Conservation (phyloP, 2,113 vertebrate species). For the Athene noctua region DNA sequence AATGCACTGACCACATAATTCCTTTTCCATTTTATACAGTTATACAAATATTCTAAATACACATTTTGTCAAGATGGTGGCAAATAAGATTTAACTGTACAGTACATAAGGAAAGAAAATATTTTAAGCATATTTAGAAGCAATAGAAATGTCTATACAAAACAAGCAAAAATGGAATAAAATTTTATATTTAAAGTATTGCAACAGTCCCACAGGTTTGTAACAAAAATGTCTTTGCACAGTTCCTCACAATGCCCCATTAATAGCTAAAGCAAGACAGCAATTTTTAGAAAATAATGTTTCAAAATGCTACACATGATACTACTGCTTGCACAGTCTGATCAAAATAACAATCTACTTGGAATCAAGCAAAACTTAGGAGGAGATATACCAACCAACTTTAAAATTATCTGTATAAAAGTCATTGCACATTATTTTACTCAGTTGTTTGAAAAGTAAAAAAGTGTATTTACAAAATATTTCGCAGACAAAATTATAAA, state of each 20-base stretch:
- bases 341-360: slow-evolving; percentile 81
- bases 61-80: slow-evolving; percentile 82
- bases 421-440: slow-evolving; percentile 87
- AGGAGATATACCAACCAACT: slow-evolving; percentile 80
- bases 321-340: slow-evolving; percentile 82
- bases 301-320: slow-evolving; percentile 82
- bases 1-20: slow-evolving; percentile 85
- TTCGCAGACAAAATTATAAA: slow-evolving; percentile 84
- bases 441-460: slow-evolving; percentile 87
- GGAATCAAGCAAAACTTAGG: slow-evolving; percentile 79
- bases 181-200: slow-evolving; percentile 94
- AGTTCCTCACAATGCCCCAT: slow-evolving; percentile 82
- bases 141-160: slow-evolving; percentile 89
- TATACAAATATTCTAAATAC: slow-evolving; percentile 93
- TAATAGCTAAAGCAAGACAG: slow-evolving; percentile 83
- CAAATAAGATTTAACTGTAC: slow-evolving; percentile 83
- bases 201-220: slow-evolving; percentile 94
- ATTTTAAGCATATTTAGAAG: slow-evolving; percentile 87
- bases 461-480: slow-evolving; percentile 89
- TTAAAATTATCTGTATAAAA: slow-evolving; percentile 85
- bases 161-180: slow-evolving; percentile 87
- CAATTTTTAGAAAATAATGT: slow-evolving; percentile 79
- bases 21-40: slow-evolving; percentile 87
- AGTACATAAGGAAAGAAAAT: slow-evolving; percentile 79
- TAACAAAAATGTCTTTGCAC: slow-evolving; percentile 86